These are phyloP conservation scores for Donacobius atricapilla DNA, from an alignment of 2,113 vertebrate species.

Conservation along the genomic window DNA sequence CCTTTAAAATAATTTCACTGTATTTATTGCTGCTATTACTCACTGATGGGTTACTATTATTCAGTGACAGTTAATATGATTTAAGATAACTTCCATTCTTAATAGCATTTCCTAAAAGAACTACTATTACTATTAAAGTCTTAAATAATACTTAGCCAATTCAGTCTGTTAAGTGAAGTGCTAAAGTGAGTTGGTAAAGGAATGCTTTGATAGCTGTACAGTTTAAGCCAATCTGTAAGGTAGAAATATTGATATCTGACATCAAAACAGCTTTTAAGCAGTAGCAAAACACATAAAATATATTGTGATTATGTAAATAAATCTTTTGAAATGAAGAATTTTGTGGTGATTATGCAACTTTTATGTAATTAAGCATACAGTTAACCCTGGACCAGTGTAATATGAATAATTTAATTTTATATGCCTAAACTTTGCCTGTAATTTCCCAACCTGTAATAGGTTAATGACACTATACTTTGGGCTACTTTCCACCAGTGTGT, in stretches of 20 bases:
- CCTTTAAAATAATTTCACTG: neutral
- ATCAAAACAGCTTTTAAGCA: neutral
- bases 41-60: neutral
- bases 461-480: neutral
- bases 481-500: neutral
- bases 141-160: conserved; percentile 32
- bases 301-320: neutral
- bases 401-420: neutral
- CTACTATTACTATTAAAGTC: neutral
- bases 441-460: neutral
- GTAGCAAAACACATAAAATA: neutral
- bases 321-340: neutral
- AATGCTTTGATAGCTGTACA: neutral
- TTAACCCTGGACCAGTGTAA: neutral
- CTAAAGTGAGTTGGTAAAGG: neutral
- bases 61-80: conserved; percentile 13
- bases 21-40: conserved; percentile 2
- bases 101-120: conserved; percentile 34
- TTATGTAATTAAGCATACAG: neutral
- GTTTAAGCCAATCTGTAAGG: neutral
- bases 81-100: conserved; percentile 26
- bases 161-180: neutral
- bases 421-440: neutral
- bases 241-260: neutral
- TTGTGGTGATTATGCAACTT: neutral